Evolutionary conservation across 1,140 invertebrate species (phyloP).

Genomic region (Drosophila ambigua): DNA sequence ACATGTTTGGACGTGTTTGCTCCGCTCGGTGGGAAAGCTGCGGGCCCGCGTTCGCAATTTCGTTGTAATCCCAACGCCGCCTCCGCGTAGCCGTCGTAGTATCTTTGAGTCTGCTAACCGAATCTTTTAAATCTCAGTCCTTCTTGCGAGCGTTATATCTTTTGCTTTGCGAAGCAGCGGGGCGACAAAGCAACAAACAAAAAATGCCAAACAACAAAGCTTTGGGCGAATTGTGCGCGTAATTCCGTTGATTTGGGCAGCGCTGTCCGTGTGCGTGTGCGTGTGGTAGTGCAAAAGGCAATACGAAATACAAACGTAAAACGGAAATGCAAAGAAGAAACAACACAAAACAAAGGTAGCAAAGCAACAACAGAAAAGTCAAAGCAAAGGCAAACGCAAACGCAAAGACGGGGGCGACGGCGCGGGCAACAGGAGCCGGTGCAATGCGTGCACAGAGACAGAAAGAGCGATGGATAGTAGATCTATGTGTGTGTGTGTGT

Average conservation of each 20-base stretch:
- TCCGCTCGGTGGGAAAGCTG: slow-evolving; percentile 53
- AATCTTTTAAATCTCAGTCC: slow-evolving; percentile 12
- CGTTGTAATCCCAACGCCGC: slow-evolving; percentile 39
- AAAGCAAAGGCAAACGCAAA: slow-evolving; percentile 41
- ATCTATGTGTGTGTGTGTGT: neutral
- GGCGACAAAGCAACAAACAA: slow-evolving; percentile 60
- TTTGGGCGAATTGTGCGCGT: slow-evolving; percentile 33
- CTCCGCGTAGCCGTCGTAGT: slow-evolving; percentile 14
- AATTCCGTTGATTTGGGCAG: slow-evolving; percentile 45
- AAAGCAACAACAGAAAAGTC: slow-evolving; percentile 7
- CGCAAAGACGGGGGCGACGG: slow-evolving; percentile 23
- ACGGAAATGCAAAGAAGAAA: slow-evolving; percentile 74
- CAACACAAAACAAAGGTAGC: slow-evolving; percentile 67
- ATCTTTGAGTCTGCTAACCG: neutral
- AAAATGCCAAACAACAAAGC: slow-evolving; percentile 50
- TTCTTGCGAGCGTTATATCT: slow-evolving; percentile 29
- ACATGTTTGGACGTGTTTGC: slow-evolving; percentile 77
- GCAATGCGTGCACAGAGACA: slow-evolving; percentile 56
- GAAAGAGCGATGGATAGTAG: slow-evolving; percentile 7
- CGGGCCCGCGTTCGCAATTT: slow-evolving; percentile 45
- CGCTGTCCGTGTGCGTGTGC: slow-evolving; percentile 39
- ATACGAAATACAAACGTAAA: slow-evolving; percentile 71
- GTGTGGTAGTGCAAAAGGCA: slow-evolving; percentile 45
- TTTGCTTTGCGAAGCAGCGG: slow-evolving; percentile 23
- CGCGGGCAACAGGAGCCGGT: slow-evolving; percentile 71